phyloP scores from a whole-genome alignment of 2,888 invertebrate species.

The Hemistola chrysoprasaria region DNA sequence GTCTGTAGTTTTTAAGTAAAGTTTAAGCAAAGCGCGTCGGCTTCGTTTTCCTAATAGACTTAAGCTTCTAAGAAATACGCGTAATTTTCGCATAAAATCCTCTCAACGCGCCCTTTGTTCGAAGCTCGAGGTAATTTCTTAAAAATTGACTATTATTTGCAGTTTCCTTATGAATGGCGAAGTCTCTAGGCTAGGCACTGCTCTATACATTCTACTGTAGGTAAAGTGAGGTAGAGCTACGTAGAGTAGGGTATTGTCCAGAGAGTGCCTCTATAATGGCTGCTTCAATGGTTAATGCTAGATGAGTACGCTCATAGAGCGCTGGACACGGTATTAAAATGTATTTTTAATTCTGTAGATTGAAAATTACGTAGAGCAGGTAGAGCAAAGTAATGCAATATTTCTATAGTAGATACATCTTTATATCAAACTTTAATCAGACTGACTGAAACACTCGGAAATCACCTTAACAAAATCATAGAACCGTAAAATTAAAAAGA shows the following conservation, averaged over 20 bases:
- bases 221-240: conserved; percentile 5
- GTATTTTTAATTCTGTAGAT: background rate
- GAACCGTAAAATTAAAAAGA: too few species aligned
- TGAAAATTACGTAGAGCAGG: too few species aligned
- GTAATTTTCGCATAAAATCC: conserved; percentile 19
- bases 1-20: too few species aligned
- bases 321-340: conserved; percentile 31
- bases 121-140: conserved; percentile 24
- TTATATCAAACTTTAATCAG: too few species aligned
- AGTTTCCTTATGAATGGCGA: conserved; percentile 20
- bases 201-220: conserved; percentile 4
- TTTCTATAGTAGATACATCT: too few species aligned
- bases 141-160: conserved; percentile 27
- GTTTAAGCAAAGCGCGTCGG: too few species aligned
- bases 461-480: too few species aligned
- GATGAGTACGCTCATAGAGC: conserved; percentile 31
- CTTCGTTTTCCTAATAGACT: too few species aligned
- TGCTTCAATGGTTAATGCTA: conserved; percentile 58
- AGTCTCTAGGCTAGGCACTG: background rate
- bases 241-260: conserved; percentile 51
- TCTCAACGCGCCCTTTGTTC: conserved; percentile 20
- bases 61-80: conserved; percentile 5
- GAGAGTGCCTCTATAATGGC: conserved; percentile 52
- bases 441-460: too few species aligned
- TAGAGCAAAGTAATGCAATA: too few species aligned